Evolutionary conservation across 2,113 vertebrate genomes (phyloP), one percentile per base, ranked within the genome.

Genomic region (Anhinga rufa): DNA sequence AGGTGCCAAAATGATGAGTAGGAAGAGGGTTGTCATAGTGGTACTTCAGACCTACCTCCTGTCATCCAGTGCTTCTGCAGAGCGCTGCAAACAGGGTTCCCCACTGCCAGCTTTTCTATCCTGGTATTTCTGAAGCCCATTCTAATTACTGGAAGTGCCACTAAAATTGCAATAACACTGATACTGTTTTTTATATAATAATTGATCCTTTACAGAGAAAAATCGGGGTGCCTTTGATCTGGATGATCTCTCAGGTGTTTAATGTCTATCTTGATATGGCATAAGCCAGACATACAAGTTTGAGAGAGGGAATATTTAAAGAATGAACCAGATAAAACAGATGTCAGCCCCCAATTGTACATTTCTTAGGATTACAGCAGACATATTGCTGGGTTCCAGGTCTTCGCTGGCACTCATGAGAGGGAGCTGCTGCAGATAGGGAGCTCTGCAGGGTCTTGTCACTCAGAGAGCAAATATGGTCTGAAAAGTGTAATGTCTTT

Each of bases 391-490:
- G 81, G 42, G 87, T 94, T 91, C 58, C 85, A 76, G 54, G 66
- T 77, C 62, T 79, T 91, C 4, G 8, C 61, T 86, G 48, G 88
- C 66, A 88, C 55, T 65, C 28, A 21, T 55, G 72, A 81, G 77
- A 92, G 78, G 77, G 84, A 79, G 69, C 72, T 84, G 88, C 80
- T 49, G 86, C 76, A 90, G 80, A 82, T 5, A 78, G 51, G 40
- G 32, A 96, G 64, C 68, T 93, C 86, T 93, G 95, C 95, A 94
- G 68, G 54, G 54, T 82, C 90, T 93, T 89, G 72, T 88, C 96
- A 84, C 68, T 92, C 52, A 48, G 36, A 31, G 5, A 49, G 60
- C 44, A 91, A 92, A 91, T 36, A 36, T 2, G 26, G 34, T 28
- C 87, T 92, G 61, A 71, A 60, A 95, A 89, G 44, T 55, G 36